Conservation (phyloP, 1,140 invertebrate genomes). For the Drosophila malerkotliana region DNA sequence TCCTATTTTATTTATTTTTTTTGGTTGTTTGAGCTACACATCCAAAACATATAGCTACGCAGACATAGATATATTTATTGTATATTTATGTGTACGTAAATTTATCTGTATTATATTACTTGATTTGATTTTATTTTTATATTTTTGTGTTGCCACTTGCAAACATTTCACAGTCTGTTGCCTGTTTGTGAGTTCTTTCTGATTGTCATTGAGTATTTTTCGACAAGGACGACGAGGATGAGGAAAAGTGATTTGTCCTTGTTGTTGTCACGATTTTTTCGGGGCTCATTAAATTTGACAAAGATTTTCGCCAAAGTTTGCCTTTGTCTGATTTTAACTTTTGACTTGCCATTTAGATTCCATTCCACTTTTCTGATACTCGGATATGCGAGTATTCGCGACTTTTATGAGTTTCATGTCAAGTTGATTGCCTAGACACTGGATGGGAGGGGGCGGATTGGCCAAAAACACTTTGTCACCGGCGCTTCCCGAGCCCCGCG, state of each 20-base stretch:
- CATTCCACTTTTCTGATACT: background rate
- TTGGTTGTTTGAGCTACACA: background rate
- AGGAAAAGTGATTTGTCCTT: background rate
- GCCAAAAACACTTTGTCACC: slow-evolving; percentile 58
- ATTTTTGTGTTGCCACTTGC: slow-evolving; percentile 45
- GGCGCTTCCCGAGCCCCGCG: slow-evolving; percentile 13
- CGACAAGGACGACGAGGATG: no score
- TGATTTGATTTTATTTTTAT: slow-evolving; percentile 50
- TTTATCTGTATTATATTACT: slow-evolving; percentile 46
- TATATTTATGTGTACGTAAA: background rate
- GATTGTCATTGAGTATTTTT: slow-evolving; percentile 26
- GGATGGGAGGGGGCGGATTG: background rate
- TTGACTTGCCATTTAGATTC: slow-evolving; percentile 25
- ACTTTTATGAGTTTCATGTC: slow-evolving; percentile 52
- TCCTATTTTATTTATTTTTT: background rate
- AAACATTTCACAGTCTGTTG: slow-evolving; percentile 72
- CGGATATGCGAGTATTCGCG: background rate
- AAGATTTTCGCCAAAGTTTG: slow-evolving; percentile 66
- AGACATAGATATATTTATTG: background rate
- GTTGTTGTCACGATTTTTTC: slow-evolving; percentile 51
- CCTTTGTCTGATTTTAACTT: slow-evolving; percentile 48
- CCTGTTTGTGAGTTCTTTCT: slow-evolving; percentile 43
- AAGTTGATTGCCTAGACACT: slow-evolving; percentile 61
- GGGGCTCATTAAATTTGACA: slow-evolving; percentile 77
- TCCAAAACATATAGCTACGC: slow-evolving; percentile 1